Evolutionary conservation across 2,888 invertebrate genomes (phyloP).

Genomic region (Baronia brevicornis): DNA sequence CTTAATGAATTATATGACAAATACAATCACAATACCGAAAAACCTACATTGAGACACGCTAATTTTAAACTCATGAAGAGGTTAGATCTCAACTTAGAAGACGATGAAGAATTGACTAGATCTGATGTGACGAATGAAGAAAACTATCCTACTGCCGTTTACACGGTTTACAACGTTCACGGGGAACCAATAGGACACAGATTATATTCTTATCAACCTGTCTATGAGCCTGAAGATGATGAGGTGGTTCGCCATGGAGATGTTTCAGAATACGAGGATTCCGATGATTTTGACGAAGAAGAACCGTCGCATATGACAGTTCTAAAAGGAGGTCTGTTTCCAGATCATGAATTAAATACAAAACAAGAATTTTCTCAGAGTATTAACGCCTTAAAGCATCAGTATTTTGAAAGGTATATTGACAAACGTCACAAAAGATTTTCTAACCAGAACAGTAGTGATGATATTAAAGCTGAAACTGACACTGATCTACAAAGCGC

Average conservation of each 20-base stretch:
- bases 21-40: conserved; percentile 54
- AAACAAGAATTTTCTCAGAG: conserved; percentile 36
- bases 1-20: conserved; percentile 59
- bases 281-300: conserved; percentile 39
- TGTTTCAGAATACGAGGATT: conserved; percentile 46
- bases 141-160: conserved; percentile 60
- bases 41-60: conserved; percentile 63
- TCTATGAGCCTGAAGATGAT: conserved; percentile 61
- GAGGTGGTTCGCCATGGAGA: conserved; percentile 47
- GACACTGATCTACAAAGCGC: conserved; percentile 41
- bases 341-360: conserved; percentile 33
- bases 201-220: conserved; percentile 65
- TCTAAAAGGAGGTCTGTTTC: conserved; percentile 61
- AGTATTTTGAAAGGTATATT: conserved; percentile 62
- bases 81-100: conserved; percentile 48
- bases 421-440: conserved; percentile 62
- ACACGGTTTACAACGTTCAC: conserved; percentile 65
- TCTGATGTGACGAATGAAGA: conserved; percentile 32
- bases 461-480: conserved; percentile 35
- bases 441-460: conserved; percentile 38
- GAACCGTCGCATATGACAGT: conserved; percentile 45
- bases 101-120: conserved; percentile 37
- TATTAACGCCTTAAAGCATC: conserved; percentile 59
- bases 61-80: conserved; percentile 68
- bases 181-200: conserved; percentile 68